These are phyloP conservation scores for Saccostrea cuccullata DNA, from an alignment of 1,140 invertebrate species.

Conservation along the genomic window DNA sequence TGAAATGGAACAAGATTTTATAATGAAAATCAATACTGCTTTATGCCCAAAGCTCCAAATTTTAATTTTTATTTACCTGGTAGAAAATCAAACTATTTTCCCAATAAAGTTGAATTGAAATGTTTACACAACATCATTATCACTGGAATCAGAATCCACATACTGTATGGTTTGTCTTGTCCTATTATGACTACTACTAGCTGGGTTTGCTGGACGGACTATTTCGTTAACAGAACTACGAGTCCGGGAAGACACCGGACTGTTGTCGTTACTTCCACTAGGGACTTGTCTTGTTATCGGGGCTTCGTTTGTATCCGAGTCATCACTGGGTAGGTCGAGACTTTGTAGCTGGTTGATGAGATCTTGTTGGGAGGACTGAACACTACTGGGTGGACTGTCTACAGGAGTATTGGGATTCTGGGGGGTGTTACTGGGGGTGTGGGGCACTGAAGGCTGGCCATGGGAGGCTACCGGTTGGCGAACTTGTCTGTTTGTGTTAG, in stretches of 20 bases:
- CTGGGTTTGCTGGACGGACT: constrained; percentile 7
- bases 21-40: too few relatives aligned
- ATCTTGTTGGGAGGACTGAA: constrained; percentile 68
- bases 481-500: neutral
- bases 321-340: constrained; percentile 58
- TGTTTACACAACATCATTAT: constrained; percentile 11
- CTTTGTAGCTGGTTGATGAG: constrained; percentile 68
- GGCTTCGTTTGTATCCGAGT: neutral
- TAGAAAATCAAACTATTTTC: too few relatives aligned
- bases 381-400: constrained; percentile 70
- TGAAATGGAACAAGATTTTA: too few relatives aligned
- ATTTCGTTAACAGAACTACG: neutral
- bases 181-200: neutral
- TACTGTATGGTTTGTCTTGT: neutral
- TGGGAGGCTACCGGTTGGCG: neutral
- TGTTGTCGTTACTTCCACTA: neutral
- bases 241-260: neutral
- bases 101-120: too few relatives aligned
- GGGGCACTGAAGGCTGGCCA: constrained; percentile 24
- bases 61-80: too few relatives aligned
- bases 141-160: constrained; percentile 15
- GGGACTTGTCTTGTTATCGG: neutral
- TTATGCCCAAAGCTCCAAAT: too few relatives aligned
- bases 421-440: constrained; percentile 70
- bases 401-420: constrained; percentile 72